Percentiles rank a stretch among this genome's conserved stretches.
Evolutionary conservation across 2,797 vertebrate species (phyloP).

Genomic region (Microctenopoma steveboyesi): DNA sequence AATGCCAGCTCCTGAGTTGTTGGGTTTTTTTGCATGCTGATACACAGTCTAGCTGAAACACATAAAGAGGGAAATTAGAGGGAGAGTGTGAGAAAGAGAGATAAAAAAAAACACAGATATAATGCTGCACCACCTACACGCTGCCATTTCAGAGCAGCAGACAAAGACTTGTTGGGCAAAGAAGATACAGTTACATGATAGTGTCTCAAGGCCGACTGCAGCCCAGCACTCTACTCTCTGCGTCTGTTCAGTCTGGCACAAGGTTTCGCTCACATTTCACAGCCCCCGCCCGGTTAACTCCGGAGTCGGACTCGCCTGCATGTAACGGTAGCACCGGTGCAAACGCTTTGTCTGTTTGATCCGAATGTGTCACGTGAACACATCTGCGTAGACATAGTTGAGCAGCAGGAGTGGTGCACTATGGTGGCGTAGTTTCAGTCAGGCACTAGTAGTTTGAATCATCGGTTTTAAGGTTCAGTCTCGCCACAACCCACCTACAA

Average conservation of each 20-base stretch:
- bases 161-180: slow-evolving; percentile 23
- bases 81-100: slow-evolving; percentile 10
- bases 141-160: slow-evolving; percentile 27
- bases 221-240: slow-evolving; percentile 5
- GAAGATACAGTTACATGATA: slow-evolving; percentile 29
- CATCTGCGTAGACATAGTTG: neutral
- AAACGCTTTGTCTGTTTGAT: neutral
- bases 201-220: slow-evolving; percentile 32
- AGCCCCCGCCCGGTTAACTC: neutral
- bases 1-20: slow-evolving; percentile 45
- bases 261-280: neutral
- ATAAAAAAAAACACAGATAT: neutral
- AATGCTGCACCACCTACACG: slow-evolving; percentile 47
- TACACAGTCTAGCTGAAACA: slow-evolving; percentile 26
- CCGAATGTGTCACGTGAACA: neutral
- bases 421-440: too few relatives aligned
- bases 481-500: too few relatives aligned
- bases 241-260: slow-evolving; percentile 2
- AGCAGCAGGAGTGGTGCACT: too few relatives aligned
- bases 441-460: too few relatives aligned
- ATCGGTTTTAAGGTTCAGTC: too few relatives aligned
- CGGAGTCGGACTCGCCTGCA: neutral
- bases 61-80: slow-evolving; percentile 35
- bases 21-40: slow-evolving; percentile 24
- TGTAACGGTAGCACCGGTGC: neutral